These are phyloP conservation scores for Pammene aurita DNA, from an alignment of 2,888 invertebrate species.

Conservation along the genomic window DNA sequence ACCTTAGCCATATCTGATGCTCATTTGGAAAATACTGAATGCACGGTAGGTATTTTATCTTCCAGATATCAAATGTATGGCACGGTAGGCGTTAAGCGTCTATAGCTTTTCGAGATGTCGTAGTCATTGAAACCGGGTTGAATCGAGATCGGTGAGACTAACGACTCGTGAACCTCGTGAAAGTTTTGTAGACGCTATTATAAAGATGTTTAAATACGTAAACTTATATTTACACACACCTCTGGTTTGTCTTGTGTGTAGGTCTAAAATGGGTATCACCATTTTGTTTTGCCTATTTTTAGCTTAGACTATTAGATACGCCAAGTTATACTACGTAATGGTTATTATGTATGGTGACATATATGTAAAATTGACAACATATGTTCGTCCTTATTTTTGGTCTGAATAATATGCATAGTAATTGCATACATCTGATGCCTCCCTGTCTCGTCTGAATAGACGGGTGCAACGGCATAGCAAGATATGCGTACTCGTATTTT, in stretches of 20 bases:
- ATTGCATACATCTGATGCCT: no score
- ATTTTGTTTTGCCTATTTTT: no score
- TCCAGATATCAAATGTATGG: background rate
- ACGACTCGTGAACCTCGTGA: background rate
- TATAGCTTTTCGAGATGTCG: background rate
- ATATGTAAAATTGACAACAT: no score
- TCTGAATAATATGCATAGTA: constrained; percentile 2
- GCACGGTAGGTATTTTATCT: background rate
- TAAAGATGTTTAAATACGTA: no score
- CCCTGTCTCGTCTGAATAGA: background rate
- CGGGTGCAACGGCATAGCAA: constrained; percentile 11
- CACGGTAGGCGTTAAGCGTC: background rate
- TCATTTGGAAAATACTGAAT: constrained; percentile 20
- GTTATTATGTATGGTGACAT: no score
- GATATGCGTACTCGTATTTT: constrained; percentile 30
- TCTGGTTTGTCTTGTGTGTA: no score
- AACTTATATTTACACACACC: no score
- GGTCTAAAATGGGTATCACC: no score
- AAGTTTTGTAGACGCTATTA: no score
- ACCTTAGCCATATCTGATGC: constrained; percentile 35
- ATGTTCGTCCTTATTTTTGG: no score
- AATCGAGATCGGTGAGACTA: background rate
- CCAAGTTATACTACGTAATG: no score
- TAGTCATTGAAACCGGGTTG: background rate
- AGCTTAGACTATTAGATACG: no score